Percentiles rank a stretch among this genome's conserved stretches.
Conservation (phyloP, 2,113 vertebrate genomes). For the Eclectus roratus region DNA sequence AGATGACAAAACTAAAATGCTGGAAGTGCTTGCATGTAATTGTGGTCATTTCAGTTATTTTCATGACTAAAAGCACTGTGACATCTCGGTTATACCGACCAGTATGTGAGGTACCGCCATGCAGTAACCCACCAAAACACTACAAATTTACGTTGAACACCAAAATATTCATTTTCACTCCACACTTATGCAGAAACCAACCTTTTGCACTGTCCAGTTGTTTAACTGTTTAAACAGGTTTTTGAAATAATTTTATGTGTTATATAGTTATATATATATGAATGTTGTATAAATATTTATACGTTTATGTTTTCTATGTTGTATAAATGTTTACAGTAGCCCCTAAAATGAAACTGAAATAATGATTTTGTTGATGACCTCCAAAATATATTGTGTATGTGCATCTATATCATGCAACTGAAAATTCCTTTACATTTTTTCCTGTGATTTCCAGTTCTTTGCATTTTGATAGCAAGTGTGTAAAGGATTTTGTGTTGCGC, state of each 20-base stretch:
- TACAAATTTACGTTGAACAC: background rate
- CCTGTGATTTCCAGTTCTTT: conserved; percentile 8
- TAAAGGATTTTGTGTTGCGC: background rate
- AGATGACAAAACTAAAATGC: background rate
- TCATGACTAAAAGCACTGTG: background rate
- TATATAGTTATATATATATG: background rate
- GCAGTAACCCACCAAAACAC: background rate
- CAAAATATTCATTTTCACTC: background rate
- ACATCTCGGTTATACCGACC: background rate
- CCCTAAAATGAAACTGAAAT: background rate
- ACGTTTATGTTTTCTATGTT: background rate
- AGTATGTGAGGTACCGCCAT: rapidly evolving
- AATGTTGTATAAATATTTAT: background rate
- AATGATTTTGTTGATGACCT: background rate
- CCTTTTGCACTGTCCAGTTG: background rate
- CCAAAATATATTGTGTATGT: background rate
- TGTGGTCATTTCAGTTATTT: rapidly evolving
- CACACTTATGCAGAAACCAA: background rate
- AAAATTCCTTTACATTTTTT: background rate
- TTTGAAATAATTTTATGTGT: background rate
- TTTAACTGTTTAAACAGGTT: background rate
- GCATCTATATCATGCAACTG: background rate
- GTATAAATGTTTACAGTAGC: background rate
- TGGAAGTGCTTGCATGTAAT: background rate
- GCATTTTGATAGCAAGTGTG: conserved; percentile 1